Evolutionary conservation across 2,113 vertebrate genomes (phyloP).

Genomic region (Pagrus major): DNA sequence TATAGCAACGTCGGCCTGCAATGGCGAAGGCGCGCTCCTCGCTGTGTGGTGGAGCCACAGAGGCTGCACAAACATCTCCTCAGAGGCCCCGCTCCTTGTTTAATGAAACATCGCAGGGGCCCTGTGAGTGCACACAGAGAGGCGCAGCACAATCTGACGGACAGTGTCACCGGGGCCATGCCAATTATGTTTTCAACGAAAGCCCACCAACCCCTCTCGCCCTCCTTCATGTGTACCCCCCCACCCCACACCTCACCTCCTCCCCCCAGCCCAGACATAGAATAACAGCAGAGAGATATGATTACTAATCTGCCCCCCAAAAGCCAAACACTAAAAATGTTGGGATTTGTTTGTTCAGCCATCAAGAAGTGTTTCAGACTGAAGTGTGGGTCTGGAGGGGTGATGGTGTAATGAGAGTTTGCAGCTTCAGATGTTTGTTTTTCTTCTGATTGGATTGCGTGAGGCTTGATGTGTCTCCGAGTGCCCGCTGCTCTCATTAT

Average conservation of each 20-base stretch:
- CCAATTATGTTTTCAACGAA: conserved; percentile 83
- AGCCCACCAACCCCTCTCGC: conserved; percentile 51
- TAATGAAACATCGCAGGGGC: conserved; percentile 82
- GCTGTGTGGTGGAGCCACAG: conserved; percentile 79
- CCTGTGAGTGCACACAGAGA: conserved; percentile 69
- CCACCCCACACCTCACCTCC: conserved; percentile 27
- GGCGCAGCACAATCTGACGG: conserved; percentile 72
- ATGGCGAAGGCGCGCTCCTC: conserved; percentile 55
- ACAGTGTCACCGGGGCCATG: conserved; percentile 77
- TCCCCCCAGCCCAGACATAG: conserved; percentile 66
- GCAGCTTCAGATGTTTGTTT: conserved; percentile 79
- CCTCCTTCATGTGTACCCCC: conserved; percentile 47
- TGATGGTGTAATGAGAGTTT: conserved; percentile 71
- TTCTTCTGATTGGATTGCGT: conserved; percentile 74
- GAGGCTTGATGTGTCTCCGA: conserved; percentile 68
- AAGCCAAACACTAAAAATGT: conserved; percentile 74
- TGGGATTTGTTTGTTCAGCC: conserved; percentile 79
- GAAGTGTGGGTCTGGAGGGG: conserved; percentile 58
- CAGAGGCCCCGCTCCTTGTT: conserved; percentile 75
- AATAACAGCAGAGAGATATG: conserved; percentile 80
- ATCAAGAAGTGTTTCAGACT: conserved; percentile 79
- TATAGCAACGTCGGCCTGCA: conserved; percentile 45
- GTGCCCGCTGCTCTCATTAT: conserved; percentile 56
- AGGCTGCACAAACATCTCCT: conserved; percentile 84
- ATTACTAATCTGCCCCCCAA: conserved; percentile 76